Evolutionary conservation across 2,888 invertebrate species (phyloP).

Genomic region (Corbicula japonica): DNA sequence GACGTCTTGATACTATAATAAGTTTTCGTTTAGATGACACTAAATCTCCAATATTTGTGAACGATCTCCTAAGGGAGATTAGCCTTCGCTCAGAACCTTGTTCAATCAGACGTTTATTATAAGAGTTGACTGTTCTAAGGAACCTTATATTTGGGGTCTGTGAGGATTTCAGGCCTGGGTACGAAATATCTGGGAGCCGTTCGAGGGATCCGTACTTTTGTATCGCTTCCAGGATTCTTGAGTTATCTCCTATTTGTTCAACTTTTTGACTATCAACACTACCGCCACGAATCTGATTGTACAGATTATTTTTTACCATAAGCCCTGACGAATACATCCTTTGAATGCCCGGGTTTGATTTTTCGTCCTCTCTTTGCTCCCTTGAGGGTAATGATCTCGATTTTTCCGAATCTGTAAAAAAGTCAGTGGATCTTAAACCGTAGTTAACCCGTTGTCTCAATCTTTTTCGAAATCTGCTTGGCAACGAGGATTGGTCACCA

Average conservation of each 20-base stretch:
- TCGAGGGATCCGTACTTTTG: conserved; percentile 62
- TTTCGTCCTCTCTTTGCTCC: conserved; percentile 41
- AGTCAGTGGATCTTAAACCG: conserved; percentile 33
- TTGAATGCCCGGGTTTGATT: conserved; percentile 41
- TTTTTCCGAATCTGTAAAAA: conserved; percentile 23
- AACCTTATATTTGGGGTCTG: conserved; percentile 27
- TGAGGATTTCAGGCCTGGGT: conserved; percentile 22
- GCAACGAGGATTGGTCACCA: conserved; percentile 47
- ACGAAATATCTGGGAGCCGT: conserved; percentile 56
- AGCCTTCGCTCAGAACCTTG: conserved; percentile 23
- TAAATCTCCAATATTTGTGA: conserved; percentile 39
- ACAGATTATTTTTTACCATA: conserved; percentile 57
- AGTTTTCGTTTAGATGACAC: conserved; percentile 31
- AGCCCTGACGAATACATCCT: conserved; percentile 63
- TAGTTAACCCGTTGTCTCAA: conserved; percentile 42
- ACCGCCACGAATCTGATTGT: conserved; percentile 50
- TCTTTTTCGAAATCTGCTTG: conserved; percentile 48
- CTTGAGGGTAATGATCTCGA: neutral
- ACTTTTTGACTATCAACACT: conserved; percentile 28
- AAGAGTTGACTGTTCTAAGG: conserved; percentile 51
- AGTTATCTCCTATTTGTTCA: conserved; percentile 36
- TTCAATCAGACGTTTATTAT: conserved; percentile 41
- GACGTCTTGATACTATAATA: conserved; percentile 41
- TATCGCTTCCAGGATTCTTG: conserved; percentile 53
- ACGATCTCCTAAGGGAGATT: conserved; percentile 42